phyloP scores from a whole-genome alignment of 2,113 vertebrate species.

The Cervus canadensis region DNA sequence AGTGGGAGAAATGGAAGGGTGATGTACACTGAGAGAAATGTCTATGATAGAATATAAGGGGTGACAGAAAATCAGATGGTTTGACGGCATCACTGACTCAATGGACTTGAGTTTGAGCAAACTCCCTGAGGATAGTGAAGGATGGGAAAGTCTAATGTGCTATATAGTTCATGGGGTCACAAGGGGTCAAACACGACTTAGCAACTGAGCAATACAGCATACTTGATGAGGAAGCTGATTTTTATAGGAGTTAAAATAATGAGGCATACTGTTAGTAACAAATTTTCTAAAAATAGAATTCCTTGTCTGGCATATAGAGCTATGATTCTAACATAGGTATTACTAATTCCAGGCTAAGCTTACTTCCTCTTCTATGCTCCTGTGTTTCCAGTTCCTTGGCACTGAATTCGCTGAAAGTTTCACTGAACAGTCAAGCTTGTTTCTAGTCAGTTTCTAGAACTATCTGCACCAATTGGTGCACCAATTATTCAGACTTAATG shows the following conservation, averaged over 20 bases:
- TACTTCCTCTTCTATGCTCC: neutral
- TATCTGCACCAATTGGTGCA: neutral
- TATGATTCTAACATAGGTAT: neutral
- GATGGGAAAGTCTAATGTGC: neutral
- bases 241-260: neutral
- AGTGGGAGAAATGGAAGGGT: neutral
- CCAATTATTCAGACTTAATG: neutral
- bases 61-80: neutral
- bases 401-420: neutral
- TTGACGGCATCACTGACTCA: neutral
- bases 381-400: neutral
- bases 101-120: neutral
- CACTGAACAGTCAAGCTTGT: neutral
- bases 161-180: fast-evolving
- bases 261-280: neutral
- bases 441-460: neutral
- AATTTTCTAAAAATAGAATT: neutral
- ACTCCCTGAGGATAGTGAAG: neutral
- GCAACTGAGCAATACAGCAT: neutral
- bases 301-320: neutral
- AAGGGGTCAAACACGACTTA: neutral
- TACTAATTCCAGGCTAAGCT: neutral
- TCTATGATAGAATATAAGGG: neutral
- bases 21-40: neutral
- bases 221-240: neutral